Conservation (phyloP, 2,113 vertebrate species). For the Merops nubicus region DNA sequence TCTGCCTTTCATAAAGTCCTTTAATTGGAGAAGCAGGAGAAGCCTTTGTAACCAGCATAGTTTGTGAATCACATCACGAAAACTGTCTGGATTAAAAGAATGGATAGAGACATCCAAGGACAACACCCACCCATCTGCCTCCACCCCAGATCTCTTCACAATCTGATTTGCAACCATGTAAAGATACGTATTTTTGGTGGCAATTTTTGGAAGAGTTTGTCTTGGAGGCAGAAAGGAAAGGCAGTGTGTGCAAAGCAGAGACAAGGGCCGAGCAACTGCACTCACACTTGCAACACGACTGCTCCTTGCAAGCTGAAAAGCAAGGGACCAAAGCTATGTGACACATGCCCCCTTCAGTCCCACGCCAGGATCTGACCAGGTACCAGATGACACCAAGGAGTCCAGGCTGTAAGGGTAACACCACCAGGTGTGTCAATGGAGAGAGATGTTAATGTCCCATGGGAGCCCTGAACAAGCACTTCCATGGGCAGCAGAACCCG, state of each 20-base stretch:
- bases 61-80: neutral
- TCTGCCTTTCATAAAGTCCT: neutral
- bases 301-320: neutral
- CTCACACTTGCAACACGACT: neutral
- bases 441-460: neutral
- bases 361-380: neutral
- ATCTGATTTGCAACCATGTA: neutral
- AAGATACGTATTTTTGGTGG: neutral
- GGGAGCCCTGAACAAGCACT: neutral
- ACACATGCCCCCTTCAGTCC: neutral
- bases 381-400: accelerated
- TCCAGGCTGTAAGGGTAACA: neutral
- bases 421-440: neutral
- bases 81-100: neutral
- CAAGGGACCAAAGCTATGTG: neutral
- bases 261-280: neutral
- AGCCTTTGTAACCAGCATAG: neutral
- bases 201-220: neutral
- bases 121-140: neutral
- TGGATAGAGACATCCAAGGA: neutral
- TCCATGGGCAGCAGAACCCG: neutral
- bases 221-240: neutral
- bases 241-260: neutral
- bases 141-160: neutral
- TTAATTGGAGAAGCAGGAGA: neutral